Percentiles rank a stretch among this genome's conserved stretches.
Evolutionary conservation across 2,113 vertebrate genomes (phyloP).

Genomic region (Delphinapterus leucas): DNA sequence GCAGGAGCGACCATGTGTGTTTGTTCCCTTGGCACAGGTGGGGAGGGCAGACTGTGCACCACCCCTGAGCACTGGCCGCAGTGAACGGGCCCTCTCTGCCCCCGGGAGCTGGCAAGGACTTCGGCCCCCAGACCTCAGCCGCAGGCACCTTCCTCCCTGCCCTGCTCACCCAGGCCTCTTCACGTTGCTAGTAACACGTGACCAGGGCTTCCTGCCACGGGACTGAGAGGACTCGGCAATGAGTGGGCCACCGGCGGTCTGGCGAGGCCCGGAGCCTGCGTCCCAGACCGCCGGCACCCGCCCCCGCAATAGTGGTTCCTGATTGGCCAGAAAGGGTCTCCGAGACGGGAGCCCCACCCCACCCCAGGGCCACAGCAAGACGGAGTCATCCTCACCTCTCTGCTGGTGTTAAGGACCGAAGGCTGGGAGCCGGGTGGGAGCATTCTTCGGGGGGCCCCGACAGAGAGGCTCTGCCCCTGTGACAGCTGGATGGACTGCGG

Average conservation of each 20-base stretch:
- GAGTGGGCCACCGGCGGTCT: accelerated
- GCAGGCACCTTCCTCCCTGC: neutral
- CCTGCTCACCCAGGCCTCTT: accelerated
- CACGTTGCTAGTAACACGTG: accelerated
- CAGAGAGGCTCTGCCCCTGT: conserved; percentile 95
- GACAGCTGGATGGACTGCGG: conserved; percentile 98
- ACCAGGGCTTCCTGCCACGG: accelerated
- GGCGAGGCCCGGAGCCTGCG: neutral
- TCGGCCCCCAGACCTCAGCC: neutral
- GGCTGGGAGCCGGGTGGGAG: conserved; percentile 93
- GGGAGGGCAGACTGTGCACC: neutral
- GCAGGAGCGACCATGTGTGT: neutral
- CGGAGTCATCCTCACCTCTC: conserved; percentile 87
- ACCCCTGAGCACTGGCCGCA: neutral
- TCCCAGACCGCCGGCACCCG: neutral
- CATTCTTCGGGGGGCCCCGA: conserved; percentile 93
- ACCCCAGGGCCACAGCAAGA: neutral
- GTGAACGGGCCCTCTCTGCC: neutral
- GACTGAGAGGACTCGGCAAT: accelerated
- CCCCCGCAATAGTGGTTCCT: accelerated
- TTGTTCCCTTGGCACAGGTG: too few relatives aligned
- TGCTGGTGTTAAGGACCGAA: conserved; percentile 88
- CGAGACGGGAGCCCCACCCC: too few relatives aligned
- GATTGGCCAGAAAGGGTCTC: neutral
- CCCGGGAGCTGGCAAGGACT: neutral